phyloP scores from a whole-genome alignment of 53 echinoderm and acorn worm species.

The Echinarachnius parma region DNA sequence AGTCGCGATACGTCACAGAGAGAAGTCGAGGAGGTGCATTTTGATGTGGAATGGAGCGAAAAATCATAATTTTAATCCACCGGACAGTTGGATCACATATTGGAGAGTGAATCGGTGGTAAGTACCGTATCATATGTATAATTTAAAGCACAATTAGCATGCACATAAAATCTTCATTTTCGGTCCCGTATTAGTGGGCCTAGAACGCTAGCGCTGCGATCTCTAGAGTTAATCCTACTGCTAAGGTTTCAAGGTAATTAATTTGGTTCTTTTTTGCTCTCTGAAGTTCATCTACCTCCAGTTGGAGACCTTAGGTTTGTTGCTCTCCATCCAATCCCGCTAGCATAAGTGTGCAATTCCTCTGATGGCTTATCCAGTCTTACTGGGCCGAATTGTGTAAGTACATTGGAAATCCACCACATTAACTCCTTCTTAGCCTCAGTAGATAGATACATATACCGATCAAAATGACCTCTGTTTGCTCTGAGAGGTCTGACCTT shows the following conservation, averaged over 20 bases:
- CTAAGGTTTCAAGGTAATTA: slow-evolving; percentile 56
- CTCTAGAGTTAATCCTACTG: too few species aligned
- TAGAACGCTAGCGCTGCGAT: too few species aligned
- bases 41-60: too few species aligned
- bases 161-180: too few species aligned
- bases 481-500: neutral
- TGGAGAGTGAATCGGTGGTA: too few species aligned
- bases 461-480: slow-evolving; percentile 41
- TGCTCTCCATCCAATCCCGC: slow-evolving; percentile 60
- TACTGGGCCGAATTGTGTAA: slow-evolving; percentile 8
- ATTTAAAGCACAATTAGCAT: too few species aligned
- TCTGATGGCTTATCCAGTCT: slow-evolving; percentile 1
- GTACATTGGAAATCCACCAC: slow-evolving; percentile 56
- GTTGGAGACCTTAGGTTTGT: slow-evolving; percentile 20
- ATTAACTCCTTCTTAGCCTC: slow-evolving; percentile 29
- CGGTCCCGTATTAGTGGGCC: too few species aligned
- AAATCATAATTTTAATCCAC: too few species aligned
- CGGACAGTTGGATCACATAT: too few species aligned
- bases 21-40: too few species aligned
- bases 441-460: slow-evolving; percentile 39
- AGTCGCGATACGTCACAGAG: too few species aligned
- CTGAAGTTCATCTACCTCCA: slow-evolving; percentile 55
- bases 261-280: slow-evolving; percentile 38
- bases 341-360: slow-evolving; percentile 49
- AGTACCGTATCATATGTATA: too few species aligned